phyloP scores from a whole-genome alignment of 2,888 invertebrate genomes.

The Eupithecia exiguata region DNA sequence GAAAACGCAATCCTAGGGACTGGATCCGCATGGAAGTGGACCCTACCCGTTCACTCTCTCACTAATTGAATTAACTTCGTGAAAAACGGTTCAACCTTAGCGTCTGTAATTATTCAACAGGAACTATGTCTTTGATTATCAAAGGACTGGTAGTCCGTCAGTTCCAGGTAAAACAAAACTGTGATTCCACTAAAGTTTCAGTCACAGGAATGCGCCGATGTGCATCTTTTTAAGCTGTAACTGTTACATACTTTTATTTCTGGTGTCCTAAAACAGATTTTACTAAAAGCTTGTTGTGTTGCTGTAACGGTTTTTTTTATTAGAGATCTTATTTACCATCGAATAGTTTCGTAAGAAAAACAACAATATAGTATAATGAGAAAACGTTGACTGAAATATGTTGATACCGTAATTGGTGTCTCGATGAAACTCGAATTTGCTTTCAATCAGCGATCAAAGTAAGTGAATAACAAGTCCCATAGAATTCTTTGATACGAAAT shows the following conservation, averaged over 20 bases:
- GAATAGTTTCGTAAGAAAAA: background rate
- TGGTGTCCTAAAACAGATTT: too few relatives aligned
- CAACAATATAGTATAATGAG: background rate
- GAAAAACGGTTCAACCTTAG: constrained; percentile 36
- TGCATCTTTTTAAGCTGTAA: background rate
- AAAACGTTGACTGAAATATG: background rate
- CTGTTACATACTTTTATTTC: too few relatives aligned
- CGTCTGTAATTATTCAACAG: constrained; percentile 24
- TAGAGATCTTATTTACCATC: background rate
- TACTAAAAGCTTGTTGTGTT: too few relatives aligned
- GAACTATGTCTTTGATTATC: constrained; percentile 11
- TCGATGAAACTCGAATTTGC: constrained; percentile 18
- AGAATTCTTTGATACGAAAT: constrained; percentile 72
- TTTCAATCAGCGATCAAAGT: constrained; percentile 43
- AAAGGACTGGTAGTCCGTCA: background rate
- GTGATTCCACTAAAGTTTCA: background rate
- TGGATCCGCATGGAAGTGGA: too few relatives aligned
- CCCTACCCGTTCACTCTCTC: background rate
- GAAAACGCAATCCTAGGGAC: too few relatives aligned
- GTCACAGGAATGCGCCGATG: background rate
- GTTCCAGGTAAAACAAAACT: background rate
- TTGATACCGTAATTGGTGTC: constrained; percentile 39
- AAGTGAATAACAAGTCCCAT: constrained; percentile 44
- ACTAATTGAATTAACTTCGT: background rate
- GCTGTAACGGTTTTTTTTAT: too few relatives aligned